phyloP scores from a whole-genome alignment of 2,113 vertebrate genomes.

The Hiodon tergisus region DNA sequence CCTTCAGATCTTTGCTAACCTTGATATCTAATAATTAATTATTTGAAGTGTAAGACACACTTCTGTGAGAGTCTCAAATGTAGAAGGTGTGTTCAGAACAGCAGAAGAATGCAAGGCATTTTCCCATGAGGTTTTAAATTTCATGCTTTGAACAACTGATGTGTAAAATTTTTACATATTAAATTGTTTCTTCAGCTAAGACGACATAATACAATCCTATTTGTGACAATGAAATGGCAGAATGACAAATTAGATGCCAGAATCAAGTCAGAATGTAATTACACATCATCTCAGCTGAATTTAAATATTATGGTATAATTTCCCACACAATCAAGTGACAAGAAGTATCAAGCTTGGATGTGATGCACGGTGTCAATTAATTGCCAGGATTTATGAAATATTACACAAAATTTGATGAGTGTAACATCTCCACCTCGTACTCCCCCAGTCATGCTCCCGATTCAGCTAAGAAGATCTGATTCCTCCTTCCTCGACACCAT shows the following conservation, averaged over 20 bases:
- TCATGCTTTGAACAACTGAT: conserved; percentile 10
- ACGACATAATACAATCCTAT: conserved; percentile 29
- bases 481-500: too few species aligned
- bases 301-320: conserved; percentile 15
- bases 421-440: too few species aligned
- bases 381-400: background rate
- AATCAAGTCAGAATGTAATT: conserved; percentile 42
- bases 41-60: conserved; percentile 34
- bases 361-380: background rate
- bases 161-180: conserved; percentile 31
- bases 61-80: conserved; percentile 8
- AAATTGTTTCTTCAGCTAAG: conserved; percentile 25
- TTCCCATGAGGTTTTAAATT: conserved; percentile 6
- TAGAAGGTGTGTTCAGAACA: background rate
- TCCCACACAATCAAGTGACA: conserved; percentile 10
- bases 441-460: too few species aligned
- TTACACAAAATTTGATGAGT: background rate
- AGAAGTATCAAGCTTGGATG: background rate
- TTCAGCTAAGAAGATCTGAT: too few species aligned
- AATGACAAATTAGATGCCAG: conserved; percentile 43
- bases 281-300: conserved; percentile 31
- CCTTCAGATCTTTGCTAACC: conserved; percentile 27
- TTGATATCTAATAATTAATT: conserved; percentile 17
- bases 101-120: background rate
- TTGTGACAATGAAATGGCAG: conserved; percentile 38